These are phyloP conservation scores for Antheraea assamensis DNA, from an alignment of 2,888 invertebrate genomes.

Conservation along the genomic window DNA sequence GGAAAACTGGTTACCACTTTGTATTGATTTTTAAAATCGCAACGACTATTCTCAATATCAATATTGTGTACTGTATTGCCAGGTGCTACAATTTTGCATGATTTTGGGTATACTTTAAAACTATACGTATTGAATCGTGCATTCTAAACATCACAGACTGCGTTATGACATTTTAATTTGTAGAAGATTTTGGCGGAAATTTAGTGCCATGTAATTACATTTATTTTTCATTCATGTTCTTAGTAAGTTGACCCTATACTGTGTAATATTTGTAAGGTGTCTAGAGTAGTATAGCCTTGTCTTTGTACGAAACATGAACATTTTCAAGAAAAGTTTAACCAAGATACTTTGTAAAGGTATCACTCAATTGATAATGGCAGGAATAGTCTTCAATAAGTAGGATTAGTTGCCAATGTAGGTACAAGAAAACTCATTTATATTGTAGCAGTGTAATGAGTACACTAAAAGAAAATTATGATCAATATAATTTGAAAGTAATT, in stretches of 20 bases:
- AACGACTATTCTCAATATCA: conserved; percentile 80
- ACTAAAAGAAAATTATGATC: neutral
- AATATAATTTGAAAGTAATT: neutral
- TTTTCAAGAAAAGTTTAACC: too few relatives aligned
- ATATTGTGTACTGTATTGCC: conserved; percentile 44
- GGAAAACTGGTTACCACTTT: conserved; percentile 44
- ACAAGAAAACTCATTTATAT: too few relatives aligned
- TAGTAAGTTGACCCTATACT: too few relatives aligned
- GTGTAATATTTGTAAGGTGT: too few relatives aligned
- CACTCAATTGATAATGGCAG: too few relatives aligned
- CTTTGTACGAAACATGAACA: too few relatives aligned
- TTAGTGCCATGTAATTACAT: neutral
- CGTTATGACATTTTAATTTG: neutral
- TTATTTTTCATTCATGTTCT: neutral
- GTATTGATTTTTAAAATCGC: conserved; percentile 47
- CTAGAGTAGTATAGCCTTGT: too few relatives aligned
- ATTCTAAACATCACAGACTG: neutral
- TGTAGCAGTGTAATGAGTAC: too few relatives aligned
- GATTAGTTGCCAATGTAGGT: too few relatives aligned
- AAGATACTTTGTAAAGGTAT: too few relatives aligned
- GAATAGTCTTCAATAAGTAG: too few relatives aligned
- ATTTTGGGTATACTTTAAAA: neutral
- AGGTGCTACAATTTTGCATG: neutral
- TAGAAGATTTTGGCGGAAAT: too few relatives aligned
- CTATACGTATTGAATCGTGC: neutral